These are phyloP conservation scores for Campylomormyrus numenius DNA, from an alignment of 2,113 vertebrate genomes.

Conservation along the genomic window DNA sequence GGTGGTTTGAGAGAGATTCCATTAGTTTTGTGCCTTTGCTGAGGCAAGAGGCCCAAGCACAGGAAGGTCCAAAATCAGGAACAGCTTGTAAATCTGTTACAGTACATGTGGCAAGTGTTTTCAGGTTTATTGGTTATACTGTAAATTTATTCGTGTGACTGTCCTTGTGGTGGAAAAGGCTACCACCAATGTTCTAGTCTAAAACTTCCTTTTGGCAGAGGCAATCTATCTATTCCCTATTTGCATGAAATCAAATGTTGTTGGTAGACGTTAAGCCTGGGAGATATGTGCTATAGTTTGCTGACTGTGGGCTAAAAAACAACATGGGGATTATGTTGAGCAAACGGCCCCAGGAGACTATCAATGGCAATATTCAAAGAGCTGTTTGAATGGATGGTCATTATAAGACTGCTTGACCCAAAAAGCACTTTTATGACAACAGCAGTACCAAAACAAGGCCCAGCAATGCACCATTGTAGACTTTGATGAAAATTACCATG, in stretches of 20 bases:
- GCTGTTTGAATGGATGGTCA: background rate
- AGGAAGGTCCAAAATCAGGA: background rate
- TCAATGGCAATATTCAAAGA: slow-evolving; percentile 26
- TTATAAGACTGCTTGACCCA: background rate
- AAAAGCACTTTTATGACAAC: background rate
- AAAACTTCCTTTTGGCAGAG: background rate
- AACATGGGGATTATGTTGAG: slow-evolving; percentile 22
- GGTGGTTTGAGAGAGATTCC: background rate
- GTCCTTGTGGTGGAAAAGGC: background rate
- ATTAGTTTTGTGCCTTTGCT: background rate
- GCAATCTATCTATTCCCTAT: slow-evolving; percentile 15
- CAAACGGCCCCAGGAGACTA: slow-evolving; percentile 19
- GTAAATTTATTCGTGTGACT: background rate
- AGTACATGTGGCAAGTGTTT: background rate
- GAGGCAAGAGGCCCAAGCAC: background rate
- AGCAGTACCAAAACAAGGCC: background rate
- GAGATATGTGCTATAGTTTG: slow-evolving; percentile 16
- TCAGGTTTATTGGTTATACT: background rate
- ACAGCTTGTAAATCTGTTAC: background rate
- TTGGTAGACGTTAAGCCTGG: slow-evolving; percentile 20
- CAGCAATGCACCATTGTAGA: background rate
- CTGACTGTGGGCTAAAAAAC: slow-evolving; percentile 19
- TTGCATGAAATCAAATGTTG: slow-evolving; percentile 25
- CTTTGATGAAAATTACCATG: background rate
- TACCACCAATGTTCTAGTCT: background rate